Evolutionary conservation across 2,888 invertebrate genomes (phyloP).

Genomic region (Enoplolaimus lenunculus): DNA sequence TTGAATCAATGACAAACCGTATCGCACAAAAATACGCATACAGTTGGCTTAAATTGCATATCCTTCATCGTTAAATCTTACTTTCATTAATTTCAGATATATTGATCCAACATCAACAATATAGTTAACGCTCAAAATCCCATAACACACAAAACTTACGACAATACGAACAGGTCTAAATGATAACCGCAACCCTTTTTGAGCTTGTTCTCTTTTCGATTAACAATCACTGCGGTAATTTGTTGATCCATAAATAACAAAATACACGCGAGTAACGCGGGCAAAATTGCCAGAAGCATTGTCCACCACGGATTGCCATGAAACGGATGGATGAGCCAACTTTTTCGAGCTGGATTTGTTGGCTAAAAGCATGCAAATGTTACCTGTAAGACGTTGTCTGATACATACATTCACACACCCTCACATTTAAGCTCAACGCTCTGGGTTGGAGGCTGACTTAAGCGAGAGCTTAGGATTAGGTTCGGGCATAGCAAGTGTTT

Average conservation of each 20-base stretch:
- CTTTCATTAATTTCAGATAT: too few species aligned
- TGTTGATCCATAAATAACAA: slow-evolving; percentile 99
- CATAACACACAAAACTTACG: too few species aligned
- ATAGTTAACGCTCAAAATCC: too few species aligned
- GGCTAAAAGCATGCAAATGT: slow-evolving; percentile 30
- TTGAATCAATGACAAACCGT: too few species aligned
- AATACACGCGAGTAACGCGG: slow-evolving; percentile 84
- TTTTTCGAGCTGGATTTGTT: slow-evolving; percentile 36
- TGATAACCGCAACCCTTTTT: slow-evolving; percentile 88
- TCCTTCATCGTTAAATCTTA: too few species aligned
- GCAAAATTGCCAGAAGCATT: slow-evolving; percentile 63
- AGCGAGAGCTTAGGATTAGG: too few species aligned
- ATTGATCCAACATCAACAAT: too few species aligned
- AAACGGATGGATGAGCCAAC: slow-evolving; percentile 38
- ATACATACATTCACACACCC: neutral
- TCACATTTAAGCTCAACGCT: too few species aligned
- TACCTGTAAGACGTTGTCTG: neutral
- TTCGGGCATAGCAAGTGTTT: too few species aligned
- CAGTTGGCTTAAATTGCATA: too few species aligned
- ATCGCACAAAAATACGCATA: too few species aligned
- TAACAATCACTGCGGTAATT: slow-evolving; percentile 94
- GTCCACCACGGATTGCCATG: slow-evolving; percentile 66
- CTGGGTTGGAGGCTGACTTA: too few species aligned
- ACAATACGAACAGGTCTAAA: slow-evolving; percentile 74
- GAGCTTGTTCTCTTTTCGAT: slow-evolving; percentile 90